Percentiles rank a stretch among this genome's conserved stretches.
Conservation (phyloP, 2,888 invertebrate genomes). For the Drosophila peninsularis region DNA sequence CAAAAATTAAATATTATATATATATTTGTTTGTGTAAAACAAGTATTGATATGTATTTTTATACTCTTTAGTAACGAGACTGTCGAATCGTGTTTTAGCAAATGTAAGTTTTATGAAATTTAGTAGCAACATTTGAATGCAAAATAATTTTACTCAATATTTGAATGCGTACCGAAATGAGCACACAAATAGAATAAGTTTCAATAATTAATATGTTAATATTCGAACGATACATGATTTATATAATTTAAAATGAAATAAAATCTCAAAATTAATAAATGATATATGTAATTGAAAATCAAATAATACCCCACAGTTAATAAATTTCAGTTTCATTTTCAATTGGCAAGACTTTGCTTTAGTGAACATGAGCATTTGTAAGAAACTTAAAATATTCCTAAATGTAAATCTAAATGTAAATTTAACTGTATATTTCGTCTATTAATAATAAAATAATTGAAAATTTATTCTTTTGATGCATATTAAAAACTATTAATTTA, state of each 20-base stretch:
- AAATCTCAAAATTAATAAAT: slow-evolving; percentile 44
- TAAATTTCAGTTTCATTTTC: neutral
- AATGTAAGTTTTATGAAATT: slow-evolving; percentile 34
- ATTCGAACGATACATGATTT: slow-evolving; percentile 62
- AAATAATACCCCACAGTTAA: slow-evolving; percentile 51
- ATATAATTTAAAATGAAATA: slow-evolving; percentile 62
- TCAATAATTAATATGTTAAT: slow-evolving; percentile 60
- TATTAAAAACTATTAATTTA: too few species aligned
- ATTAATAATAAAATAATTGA: too few species aligned
- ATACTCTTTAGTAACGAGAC: slow-evolving; percentile 64
- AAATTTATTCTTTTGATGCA: too few species aligned
- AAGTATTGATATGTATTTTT: slow-evolving; percentile 50
- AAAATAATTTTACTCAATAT: slow-evolving; percentile 54
- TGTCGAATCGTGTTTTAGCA: slow-evolving; percentile 54
- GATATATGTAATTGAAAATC: slow-evolving; percentile 63
- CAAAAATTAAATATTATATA: slow-evolving; percentile 40
- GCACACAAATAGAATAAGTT: slow-evolving; percentile 64
- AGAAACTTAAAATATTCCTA: too few species aligned
- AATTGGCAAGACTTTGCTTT: too few species aligned
- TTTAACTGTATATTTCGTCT: too few species aligned
- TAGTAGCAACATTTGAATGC: slow-evolving; percentile 29
- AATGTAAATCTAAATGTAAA: too few species aligned
- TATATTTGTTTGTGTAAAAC: slow-evolving; percentile 23
- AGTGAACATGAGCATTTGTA: too few species aligned
- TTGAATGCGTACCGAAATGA: slow-evolving; percentile 42